A percentile compares a stretch with the other conserved stretches of the same genome.
Evolutionary conservation across 2,113 vertebrate species (phyloP).

Genomic region (Oncorhynchus gorbuscha): DNA sequence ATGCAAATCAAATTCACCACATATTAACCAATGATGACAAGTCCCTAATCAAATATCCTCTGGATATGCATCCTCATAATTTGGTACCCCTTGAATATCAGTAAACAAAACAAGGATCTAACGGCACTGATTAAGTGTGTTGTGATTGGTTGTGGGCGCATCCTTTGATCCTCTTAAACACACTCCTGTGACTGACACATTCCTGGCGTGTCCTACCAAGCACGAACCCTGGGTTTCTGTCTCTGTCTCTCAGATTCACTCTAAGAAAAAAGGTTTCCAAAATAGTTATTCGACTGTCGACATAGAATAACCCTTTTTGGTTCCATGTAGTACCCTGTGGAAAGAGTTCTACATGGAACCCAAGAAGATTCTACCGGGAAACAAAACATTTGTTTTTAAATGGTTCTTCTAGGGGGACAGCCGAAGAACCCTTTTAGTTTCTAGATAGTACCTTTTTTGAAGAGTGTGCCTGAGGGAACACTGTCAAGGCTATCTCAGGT

Average conservation of each 20-base stretch:
- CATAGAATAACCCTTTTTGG: too few relatives aligned
- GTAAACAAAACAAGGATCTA: neutral
- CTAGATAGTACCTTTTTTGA: too few relatives aligned
- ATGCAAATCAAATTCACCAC: constrained; percentile 7
- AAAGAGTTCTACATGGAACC: too few relatives aligned
- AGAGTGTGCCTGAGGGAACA: neutral
- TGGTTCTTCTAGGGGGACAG: neutral
- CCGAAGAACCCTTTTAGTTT: too few relatives aligned
- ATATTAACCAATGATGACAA: neutral
- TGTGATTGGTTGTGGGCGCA: neutral
- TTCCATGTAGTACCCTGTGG: too few relatives aligned
- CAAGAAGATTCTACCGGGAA: too few relatives aligned
- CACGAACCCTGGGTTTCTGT: neutral
- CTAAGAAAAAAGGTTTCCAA: too few relatives aligned
- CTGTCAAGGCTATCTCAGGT: neutral
- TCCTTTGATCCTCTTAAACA: neutral
- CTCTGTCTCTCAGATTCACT: neutral
- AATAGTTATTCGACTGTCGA: too few relatives aligned
- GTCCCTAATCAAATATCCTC: constrained; percentile 1
- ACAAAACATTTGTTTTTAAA: neutral
- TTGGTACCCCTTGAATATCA: neutral
- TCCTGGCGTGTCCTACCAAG: neutral
- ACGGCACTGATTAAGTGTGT: neutral
- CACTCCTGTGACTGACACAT: neutral
- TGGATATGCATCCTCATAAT: neutral